Percentiles rank a stretch among this genome's conserved stretches.
Evolutionary conservation across 2,888 invertebrate genomes (phyloP).

Genomic region (Abrostola triplasia): DNA sequence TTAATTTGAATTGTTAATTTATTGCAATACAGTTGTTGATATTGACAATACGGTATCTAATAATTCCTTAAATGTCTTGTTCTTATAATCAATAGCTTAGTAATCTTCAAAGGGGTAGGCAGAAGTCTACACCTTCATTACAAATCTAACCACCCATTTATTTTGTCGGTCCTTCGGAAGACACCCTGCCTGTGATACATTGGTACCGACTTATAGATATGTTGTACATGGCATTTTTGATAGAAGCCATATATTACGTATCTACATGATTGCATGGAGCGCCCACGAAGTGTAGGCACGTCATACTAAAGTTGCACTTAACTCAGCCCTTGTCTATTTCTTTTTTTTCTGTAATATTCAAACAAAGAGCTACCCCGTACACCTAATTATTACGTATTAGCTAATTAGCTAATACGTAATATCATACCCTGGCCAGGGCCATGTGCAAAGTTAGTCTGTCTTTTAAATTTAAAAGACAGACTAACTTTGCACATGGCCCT

Average conservation of each 20-base stretch:
- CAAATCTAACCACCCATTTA: too few species aligned
- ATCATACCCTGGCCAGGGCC: slow-evolving; percentile 36
- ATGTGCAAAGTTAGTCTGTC: neutral
- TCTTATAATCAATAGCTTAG: neutral
- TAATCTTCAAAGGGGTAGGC: too few species aligned
- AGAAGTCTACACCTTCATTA: too few species aligned
- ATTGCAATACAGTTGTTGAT: neutral
- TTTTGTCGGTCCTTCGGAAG: too few species aligned
- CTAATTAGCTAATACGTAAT: too few species aligned
- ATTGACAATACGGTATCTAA: neutral
- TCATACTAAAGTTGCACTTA: too few species aligned
- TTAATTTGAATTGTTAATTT: slow-evolving; percentile 42
- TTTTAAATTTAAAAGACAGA: slow-evolving; percentile 30
- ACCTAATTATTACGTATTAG: slow-evolving; percentile 15
- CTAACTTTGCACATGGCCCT: slow-evolving; percentile 16
- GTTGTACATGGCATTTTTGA: too few species aligned
- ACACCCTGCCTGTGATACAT: too few species aligned
- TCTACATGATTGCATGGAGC: too few species aligned
- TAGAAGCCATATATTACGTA: too few species aligned
- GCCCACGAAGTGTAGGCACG: too few species aligned
- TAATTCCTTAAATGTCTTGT: neutral
- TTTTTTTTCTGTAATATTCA: neutral
- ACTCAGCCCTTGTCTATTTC: neutral
- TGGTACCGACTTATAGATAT: too few species aligned
- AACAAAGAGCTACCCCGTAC: slow-evolving; percentile 18